These are phyloP conservation scores for Labia minor DNA, from an alignment of 2,888 invertebrate species.

Conservation along the genomic window DNA sequence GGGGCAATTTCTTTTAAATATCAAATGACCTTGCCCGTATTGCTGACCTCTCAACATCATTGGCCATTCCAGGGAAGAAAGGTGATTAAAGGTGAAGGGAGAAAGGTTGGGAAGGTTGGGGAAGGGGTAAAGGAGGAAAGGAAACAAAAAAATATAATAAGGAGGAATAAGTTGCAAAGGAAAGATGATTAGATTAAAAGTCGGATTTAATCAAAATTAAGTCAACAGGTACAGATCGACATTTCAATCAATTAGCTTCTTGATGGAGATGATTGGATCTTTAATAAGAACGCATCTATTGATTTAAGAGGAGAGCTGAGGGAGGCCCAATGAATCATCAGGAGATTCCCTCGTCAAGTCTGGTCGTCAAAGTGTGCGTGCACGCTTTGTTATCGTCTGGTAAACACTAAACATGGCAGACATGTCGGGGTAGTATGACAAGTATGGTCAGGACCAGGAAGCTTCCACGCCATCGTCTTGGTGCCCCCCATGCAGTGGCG, in stretches of 20 bases:
- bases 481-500: neutral
- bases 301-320: neutral
- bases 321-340: neutral
- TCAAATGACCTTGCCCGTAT: constrained; percentile 1
- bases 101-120: no score
- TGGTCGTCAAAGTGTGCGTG: neutral
- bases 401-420: neutral
- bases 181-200: no score
- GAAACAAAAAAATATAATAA: no score
- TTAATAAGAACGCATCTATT: neutral
- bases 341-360: neutral
- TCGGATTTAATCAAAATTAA: neutral
- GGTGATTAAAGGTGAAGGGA: no score
- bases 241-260: neutral
- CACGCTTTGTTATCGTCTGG: neutral
- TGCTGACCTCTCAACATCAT: no score
- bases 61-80: neutral
- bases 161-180: no score
- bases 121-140: no score
- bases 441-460: neutral
- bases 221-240: neutral
- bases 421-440: neutral
- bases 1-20: neutral
- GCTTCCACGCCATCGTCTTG: neutral
- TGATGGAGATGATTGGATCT: neutral